Evolutionary conservation across 1,140 invertebrate species (phyloP), one percentile per base, ranked within the genome.

Genomic region (Sweltsa coloradensis): DNA sequence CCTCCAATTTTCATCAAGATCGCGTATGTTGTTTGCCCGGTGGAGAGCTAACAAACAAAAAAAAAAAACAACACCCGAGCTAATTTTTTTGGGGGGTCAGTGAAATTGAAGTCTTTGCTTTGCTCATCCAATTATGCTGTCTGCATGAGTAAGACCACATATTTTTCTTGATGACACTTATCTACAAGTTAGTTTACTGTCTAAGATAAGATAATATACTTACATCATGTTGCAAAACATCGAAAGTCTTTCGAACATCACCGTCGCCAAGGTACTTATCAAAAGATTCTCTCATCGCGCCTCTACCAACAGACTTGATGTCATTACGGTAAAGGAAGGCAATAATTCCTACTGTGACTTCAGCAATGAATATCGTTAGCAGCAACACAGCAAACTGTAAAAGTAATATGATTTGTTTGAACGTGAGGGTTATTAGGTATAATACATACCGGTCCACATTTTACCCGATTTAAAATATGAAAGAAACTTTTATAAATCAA

Each of bases 331-430:
- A 76, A 3, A 81, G 73, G 39, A 76, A 76, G 2, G 79, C 83
- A 7, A 79, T 75, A 57, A 87, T 84, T 31, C 82, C 84, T 34
- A 81, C 78, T 5, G 79, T 79, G 21, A 88, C 60, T 63, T 87
- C 81, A 16, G 84, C 58, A 16, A 87, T 71, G 55, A 87, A 83
- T 40, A 88, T 79, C 19, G 85, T 62, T 18, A 73, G 60, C 51
- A 87, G 55, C n/a, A 83, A 66, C 1, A 79, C 65, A n/a, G 79
- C 79, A 67, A 84, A 88, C 83, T 85, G 60, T 21, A 67, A 55
- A 39, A 19, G 42, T 42, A 36, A 9, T 41, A n/a, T 4, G 3
- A n/a, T 37, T 24, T 16, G 25, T 4, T 18, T 21, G 16, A 31
- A 34, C 36, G 42, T 51, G 21, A 22, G 13, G n/a, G 16, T 55